Evolutionary conservation across 2,888 invertebrate genomes (phyloP), one percentile per base, ranked within the genome.

Genomic region (Steinernema carpocapsae): DNA sequence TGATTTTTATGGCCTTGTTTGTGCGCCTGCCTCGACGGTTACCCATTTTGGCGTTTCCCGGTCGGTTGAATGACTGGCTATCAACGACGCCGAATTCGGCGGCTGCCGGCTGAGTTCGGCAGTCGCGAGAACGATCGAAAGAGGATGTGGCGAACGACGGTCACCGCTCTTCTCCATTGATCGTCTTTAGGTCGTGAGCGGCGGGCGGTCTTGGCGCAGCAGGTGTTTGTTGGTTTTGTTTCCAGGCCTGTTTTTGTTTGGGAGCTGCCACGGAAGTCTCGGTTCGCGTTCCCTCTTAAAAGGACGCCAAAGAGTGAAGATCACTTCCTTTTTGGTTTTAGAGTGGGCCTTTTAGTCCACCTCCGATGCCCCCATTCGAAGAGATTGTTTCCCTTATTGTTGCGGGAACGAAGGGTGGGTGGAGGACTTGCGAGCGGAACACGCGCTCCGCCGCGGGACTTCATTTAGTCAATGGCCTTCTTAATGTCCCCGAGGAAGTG

Each of bases 191-290:
- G 64, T 64, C 64, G 64, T 64, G 64, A 64, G 64, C 64, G 29
- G 64, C 64, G 64, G 64, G 64, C 64, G 64, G 64, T 64, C 64
- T 32, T 64, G 64, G 64, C 64, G 64, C 64, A 64, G 64, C 64
- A 64, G 64, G 64, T 64, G 64, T 64, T 64, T 64, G 64, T 64
- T 64, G 64, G 64, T 64, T 64, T 64, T 64, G 64, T 64, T 64
- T 64, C 64, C 29, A 32, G n/a, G 64, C 17, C 64, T 64, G 64
- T 64, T 64, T 64, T 64, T 64, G 64, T 64, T 64, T 64, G 64
- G 64, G 64, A 48, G 64, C 32, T 64, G 64, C 32, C 64, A 64
- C 64, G 29, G 64, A 64, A 64, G 64, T 64, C 37, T 14, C 26
- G 32, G 29, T 64, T 48, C 48, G 48, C 19, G 2, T 48, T 48